Base-by-base conservation (phyloP, 1,140 invertebrate species). In the Drosophila jambulina region DNA sequence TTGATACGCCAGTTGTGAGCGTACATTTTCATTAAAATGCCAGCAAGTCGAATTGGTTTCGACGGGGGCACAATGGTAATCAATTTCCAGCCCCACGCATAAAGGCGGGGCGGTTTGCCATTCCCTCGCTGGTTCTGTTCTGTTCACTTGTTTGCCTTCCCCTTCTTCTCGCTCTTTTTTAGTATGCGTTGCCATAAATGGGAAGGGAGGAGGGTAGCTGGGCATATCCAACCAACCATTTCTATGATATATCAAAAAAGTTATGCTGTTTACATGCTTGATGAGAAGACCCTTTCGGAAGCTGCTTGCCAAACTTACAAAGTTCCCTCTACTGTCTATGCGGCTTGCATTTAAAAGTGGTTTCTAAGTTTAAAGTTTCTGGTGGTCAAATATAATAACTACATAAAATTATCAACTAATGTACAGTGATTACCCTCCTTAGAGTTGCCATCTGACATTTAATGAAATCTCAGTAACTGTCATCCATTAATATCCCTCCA, bases 21-120 rank as follows among this genome's bases (percentile, higher is more conserved):
- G 57, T 65, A 86, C 77, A 85, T 81, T 85, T 85, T 81, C 64
- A 86, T 86, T 82, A 82, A 86, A 86, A 79, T 67, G 29, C 61
- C 62, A 63, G 54, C 64, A 45, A 76, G 54, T 67, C 36, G 59
- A 76, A 63, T 49, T 67, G 69, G 80, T 80, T 79, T 74, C 42
- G 57, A 54, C 49, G 76, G 13, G 17, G 19, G 21, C 42, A 57
- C 49, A 67, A 57, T 48, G 68, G 68, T 46, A 68, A 71, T 71
- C 40, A 71, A 69, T 69, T 57, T 38, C 23, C 57, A 38, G n/a
- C 15, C 40, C 68, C 42, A 32, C 49, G 48, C 38, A 54, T 29
- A 45, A 64, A 32, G 6, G 45, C 21, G 34, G 25, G 34, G 23
- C 17, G 21, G 19, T 36, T 9, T 45, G 21, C 63, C 19, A 56